Conservation (phyloP, 2,797 vertebrate genomes). For the Sciurus vulgaris region DNA sequence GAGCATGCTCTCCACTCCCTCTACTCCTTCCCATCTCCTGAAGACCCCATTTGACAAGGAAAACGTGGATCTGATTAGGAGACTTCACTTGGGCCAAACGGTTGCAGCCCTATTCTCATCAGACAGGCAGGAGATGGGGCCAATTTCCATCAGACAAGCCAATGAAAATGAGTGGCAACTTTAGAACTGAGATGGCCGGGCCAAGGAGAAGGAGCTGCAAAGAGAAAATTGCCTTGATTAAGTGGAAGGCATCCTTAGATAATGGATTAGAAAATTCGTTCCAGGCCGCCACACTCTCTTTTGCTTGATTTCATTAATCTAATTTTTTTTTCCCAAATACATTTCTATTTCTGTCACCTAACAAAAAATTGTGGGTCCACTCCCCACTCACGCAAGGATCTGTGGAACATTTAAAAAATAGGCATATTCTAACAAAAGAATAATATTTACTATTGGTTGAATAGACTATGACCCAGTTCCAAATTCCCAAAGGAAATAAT, state of each 20-base stretch:
- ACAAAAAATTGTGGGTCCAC: neutral
- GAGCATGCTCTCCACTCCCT: neutral
- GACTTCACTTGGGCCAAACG: constrained; percentile 52
- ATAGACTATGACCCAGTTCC: neutral
- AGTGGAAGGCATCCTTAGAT: neutral
- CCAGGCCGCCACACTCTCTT: neutral
- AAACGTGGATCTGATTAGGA: constrained; percentile 68
- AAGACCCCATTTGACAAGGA: constrained; percentile 49
- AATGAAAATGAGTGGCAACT: constrained; percentile 51
- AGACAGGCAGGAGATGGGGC: constrained; percentile 26
- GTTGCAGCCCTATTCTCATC: neutral
- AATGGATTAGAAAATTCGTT: neutral
- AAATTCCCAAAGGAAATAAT: constrained; percentile 38
- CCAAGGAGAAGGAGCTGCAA: neutral
- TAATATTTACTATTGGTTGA: neutral
- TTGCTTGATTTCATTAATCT: neutral
- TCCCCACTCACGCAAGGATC: neutral
- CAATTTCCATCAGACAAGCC: constrained; percentile 37
- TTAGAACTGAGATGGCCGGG: constrained; percentile 23
- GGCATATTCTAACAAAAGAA: neutral
- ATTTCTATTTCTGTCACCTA: constrained; percentile 59
- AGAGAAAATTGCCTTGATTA: constrained; percentile 65
- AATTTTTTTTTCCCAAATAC: neutral
- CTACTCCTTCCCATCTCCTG: constrained; percentile 2
- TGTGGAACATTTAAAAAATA: neutral